Evolutionary conservation across 2,797 vertebrate species (phyloP), one percentile per base, ranked within the genome.

Genomic region (Falco berigora): DNA sequence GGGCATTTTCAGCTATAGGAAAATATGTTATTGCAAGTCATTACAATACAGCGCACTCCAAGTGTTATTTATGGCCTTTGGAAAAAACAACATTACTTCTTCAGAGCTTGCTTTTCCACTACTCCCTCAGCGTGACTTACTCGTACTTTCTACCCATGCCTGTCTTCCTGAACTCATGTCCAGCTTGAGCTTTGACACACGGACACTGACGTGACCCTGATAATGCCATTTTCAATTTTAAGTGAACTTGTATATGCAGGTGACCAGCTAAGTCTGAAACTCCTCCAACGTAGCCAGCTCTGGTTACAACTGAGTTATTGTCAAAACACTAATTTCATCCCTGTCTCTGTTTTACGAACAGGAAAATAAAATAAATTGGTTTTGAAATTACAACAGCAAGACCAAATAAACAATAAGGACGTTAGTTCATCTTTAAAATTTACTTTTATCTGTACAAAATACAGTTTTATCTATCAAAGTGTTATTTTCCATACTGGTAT

Each of bases 361-460:
- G 72, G 40, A 73, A 90, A 78, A 86, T 80, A 53, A 74, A 83
- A 91, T 28, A 72, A 82, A 77, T 61, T 36, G 27, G 44, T 40
- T 58, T 4, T 47, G 52, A 94, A 92, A 91, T 84, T 14, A 68
- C 7, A 64, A 34, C 12, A 62, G 69, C 6, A 14, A 94, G 40
- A 34, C n/a, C 49, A 47, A 53, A 90, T 85, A 52, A 4, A 0
- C 20, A 34, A 5, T 62, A 53, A 68, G 83, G 59, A 25, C 32
- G 47, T 62, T 40, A 58, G 18, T 67, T 88, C 6, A 50, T 73
- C 8, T n/a, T 77, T 27, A 42, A 67, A 69, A 59, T 64, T 94
- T 80, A 68, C 52, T 94, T 96, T 81, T 42, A 80, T 90, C 86
- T 75, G 38, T 74, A 84, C 47, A 79, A 95, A 88, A 92, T n/a